These are phyloP conservation scores for Xenopus laevis DNA, from an alignment of 2,113 vertebrate species.

Conservation along the genomic window DNA sequence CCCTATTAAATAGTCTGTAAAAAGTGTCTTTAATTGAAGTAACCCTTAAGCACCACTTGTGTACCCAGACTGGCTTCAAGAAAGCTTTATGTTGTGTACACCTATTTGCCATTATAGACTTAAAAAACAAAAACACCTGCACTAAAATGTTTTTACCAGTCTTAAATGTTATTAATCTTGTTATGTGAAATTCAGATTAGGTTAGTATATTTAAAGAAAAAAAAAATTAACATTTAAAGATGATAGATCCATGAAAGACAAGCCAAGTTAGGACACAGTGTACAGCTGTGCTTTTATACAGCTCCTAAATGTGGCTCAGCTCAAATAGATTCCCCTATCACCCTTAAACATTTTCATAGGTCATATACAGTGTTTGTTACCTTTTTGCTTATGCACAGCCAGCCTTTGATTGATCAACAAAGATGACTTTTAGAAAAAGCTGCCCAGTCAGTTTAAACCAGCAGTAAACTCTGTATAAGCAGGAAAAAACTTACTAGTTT, in stretches of 20 bases:
- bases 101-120: slow-evolving; percentile 8
- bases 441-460: slow-evolving; percentile 97
- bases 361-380: slow-evolving; percentile 82
- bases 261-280: not conserved
- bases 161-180: slow-evolving; percentile 2
- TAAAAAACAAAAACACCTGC: not conserved
- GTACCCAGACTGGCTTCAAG: slow-evolving; percentile 35
- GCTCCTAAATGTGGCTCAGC: not conserved
- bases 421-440: slow-evolving; percentile 73
- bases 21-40: slow-evolving; percentile 67
- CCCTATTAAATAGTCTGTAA: slow-evolving; percentile 70
- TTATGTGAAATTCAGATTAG: slow-evolving; percentile 12
- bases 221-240: slow-evolving; percentile 28
- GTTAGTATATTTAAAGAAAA: slow-evolving; percentile 29
- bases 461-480: slow-evolving; percentile 99
- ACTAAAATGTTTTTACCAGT: not conserved
- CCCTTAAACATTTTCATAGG: slow-evolving; percentile 73
- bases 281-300: not conserved
- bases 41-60: slow-evolving; percentile 66
- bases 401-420: slow-evolving; percentile 76
- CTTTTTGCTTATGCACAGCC: slow-evolving; percentile 82
- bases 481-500: slow-evolving; percentile 99
- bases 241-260: slow-evolving; percentile 5
- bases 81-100: slow-evolving; percentile 25
- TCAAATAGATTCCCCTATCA: slow-evolving; percentile 64